Evolutionary conservation across 2,113 vertebrate species (phyloP), one percentile per base, ranked within the genome.

Genomic region (Ailurus styani): DNA sequence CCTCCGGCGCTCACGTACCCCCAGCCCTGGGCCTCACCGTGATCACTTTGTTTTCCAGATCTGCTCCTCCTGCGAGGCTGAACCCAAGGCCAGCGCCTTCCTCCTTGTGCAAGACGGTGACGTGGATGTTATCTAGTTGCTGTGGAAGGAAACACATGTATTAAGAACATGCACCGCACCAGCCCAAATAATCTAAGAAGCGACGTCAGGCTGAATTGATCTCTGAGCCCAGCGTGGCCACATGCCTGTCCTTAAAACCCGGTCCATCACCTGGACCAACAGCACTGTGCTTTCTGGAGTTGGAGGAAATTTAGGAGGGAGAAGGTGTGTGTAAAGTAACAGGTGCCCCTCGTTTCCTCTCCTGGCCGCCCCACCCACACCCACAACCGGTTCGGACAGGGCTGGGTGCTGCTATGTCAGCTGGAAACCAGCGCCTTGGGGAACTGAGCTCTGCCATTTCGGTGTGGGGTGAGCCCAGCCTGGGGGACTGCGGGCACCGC

Each of bases 81-180:
- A 99, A 99, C 82, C 99, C 99, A 37, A 99, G 99, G 7, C 99
- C 99, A 0, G 98, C 98, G 3, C 99, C 99, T 68, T 99, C 99
- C 40, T 99, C 99, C 98, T 99, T 99, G 95, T 99, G 99, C 47
- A 99, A 94, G 98, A 99, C 93, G 60, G 99, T 99, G 27, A 99
- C 99, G 0, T 99, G 99, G 95, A 99, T 99, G 98, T 99, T 99
- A 95, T 99, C 98, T 81, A 99, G 98, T 98, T 99, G 99, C 99
- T 99, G 98, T 83, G 50, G 68, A 96, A 91, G 96, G 42, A 72
- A 97, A 95, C 1, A 4, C 29, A 14, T 12, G 10, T 15, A 9
- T 87, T 47, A 21, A 62, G 52, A 37, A 50, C 12, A 2, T 6
- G 5, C 4, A 6, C 7, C 3, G 18, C 4, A 12, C 21, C 10